Conservation (phyloP, 1,140 invertebrate genomes). For the Eulimnadia texana region DNA sequence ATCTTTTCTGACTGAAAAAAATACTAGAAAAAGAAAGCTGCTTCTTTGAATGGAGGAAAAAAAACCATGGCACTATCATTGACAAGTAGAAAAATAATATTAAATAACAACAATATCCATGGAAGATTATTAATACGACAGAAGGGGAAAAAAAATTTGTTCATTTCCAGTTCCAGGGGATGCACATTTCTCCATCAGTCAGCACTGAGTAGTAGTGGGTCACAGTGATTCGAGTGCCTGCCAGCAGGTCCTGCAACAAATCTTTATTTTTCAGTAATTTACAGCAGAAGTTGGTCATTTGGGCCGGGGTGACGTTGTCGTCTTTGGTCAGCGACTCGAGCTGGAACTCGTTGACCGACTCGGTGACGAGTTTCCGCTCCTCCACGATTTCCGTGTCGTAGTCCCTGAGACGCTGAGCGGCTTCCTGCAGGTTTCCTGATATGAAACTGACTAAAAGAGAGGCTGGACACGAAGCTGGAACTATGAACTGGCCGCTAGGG, state of each 20-base stretch:
- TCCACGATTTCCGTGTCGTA: constrained; percentile 66
- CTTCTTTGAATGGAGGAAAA: too few relatives aligned
- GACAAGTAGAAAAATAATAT: too few relatives aligned
- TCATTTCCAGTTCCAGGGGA: constrained; percentile 77
- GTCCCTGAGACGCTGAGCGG: constrained; percentile 46
- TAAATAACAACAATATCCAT: too few relatives aligned
- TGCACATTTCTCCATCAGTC: constrained; percentile 74
- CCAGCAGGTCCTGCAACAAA: constrained; percentile 27
- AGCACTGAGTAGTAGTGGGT: constrained; percentile 84
- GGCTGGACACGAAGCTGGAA: constrained; percentile 73
- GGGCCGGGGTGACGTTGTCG: constrained; percentile 70
- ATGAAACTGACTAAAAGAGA: constrained; percentile 71
- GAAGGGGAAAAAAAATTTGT: too few relatives aligned
- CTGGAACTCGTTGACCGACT: constrained; percentile 47
- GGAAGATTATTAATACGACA: too few relatives aligned
- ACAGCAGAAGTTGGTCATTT: constrained; percentile 72
- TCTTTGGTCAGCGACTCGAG: constrained; percentile 63
- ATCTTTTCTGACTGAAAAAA: too few relatives aligned
- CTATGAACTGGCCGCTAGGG: constrained; percentile 80
- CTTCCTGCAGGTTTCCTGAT: constrained; percentile 54
- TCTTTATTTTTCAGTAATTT: constrained; percentile 43
- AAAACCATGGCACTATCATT: too few relatives aligned
- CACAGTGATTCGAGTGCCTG: constrained; percentile 52
- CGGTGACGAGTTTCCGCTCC: constrained; percentile 49
- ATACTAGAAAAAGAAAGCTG: too few relatives aligned